Percentiles rank a stretch among this genome's conserved stretches.
phyloP scores from a whole-genome alignment of 2,113 vertebrate species.

The Capreolus pygargus region DNA sequence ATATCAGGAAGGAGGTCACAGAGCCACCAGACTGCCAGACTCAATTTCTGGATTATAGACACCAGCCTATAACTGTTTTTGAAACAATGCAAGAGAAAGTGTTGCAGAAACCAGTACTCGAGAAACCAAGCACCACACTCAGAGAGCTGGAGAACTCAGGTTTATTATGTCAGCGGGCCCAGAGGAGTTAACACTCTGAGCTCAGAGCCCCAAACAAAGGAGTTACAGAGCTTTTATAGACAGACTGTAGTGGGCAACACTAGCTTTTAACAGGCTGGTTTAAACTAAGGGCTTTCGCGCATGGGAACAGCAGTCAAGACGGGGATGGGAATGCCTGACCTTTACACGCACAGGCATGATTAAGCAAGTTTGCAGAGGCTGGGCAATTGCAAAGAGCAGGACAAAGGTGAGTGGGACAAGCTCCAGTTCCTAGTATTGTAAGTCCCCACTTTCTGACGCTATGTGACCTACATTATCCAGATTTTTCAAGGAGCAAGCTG shows the following conservation, averaged over 20 bases:
- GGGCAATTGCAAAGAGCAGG: not conserved
- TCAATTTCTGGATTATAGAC: not conserved
- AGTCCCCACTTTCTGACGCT: not conserved
- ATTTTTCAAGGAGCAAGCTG: not conserved
- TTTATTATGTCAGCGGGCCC: not conserved
- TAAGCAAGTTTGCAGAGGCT: not conserved
- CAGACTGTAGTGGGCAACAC: not conserved
- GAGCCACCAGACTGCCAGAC: not conserved
- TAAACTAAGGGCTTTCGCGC: rapidly evolving
- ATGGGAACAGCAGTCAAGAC: rapidly evolving
- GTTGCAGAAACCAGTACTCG: not conserved
- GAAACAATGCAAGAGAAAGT: not conserved
- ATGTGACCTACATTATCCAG: not conserved
- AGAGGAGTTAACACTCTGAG: not conserved
- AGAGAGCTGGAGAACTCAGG: not conserved
- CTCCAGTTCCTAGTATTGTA: not conserved
- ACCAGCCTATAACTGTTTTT: not conserved
- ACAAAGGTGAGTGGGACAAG: not conserved
- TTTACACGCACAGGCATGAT: not conserved
- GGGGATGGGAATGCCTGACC: rapidly evolving
- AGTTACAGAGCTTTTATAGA: not conserved
- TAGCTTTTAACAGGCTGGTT: not conserved
- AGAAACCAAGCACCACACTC: not conserved
- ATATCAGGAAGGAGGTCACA: not conserved
- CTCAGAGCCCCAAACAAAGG: not conserved